A percentile compares a stretch with the other conserved stretches of the same genome.
Evolutionary conservation across 2,888 invertebrate species (phyloP).

Genomic region (Meganola albula): DNA sequence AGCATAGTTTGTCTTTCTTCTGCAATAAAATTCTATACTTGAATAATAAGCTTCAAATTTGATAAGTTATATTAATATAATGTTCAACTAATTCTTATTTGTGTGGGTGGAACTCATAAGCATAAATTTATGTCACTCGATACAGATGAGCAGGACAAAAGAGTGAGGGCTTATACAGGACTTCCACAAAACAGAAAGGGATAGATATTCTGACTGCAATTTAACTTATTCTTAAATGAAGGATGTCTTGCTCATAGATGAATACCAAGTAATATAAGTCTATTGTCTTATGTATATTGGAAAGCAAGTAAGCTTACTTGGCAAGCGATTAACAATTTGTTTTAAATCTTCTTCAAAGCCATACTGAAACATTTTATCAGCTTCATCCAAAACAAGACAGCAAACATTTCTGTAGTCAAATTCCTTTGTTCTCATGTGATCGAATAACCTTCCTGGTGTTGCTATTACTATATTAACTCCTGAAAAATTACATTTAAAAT

Average conservation of each 20-base stretch:
- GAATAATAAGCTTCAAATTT: background rate
- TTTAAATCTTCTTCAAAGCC: constrained; percentile 98
- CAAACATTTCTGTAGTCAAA: constrained; percentile 94
- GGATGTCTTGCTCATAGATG: too few relatives aligned
- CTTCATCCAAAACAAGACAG: constrained; percentile 96
- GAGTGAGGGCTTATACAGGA: too few relatives aligned
- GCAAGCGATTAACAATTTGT: constrained; percentile 92
- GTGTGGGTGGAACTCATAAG: too few relatives aligned
- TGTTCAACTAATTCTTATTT: too few relatives aligned
- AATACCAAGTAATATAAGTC: too few relatives aligned
- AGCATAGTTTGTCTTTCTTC: constrained; percentile 97
- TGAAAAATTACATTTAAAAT: constrained; percentile 28
- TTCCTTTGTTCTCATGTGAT: constrained; percentile 94
- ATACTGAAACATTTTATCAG: constrained; percentile 96
- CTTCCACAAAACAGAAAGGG: too few relatives aligned
- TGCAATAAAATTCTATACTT: constrained; percentile 50
- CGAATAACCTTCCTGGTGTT: constrained; percentile 95
- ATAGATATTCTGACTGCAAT: too few relatives aligned
- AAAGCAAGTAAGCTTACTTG: too few relatives aligned
- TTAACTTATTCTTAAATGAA: too few relatives aligned
- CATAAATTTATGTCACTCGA: too few relatives aligned
- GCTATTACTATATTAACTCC: constrained; percentile 94
- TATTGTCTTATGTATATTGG: too few relatives aligned
- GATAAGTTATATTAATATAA: constrained; percentile 1
- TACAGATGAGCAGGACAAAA: too few relatives aligned